Percentiles rank a stretch among this genome's conserved stretches.
Conservation (phyloP, 2,113 vertebrate genomes). For the Asarcornis scutulata region DNA sequence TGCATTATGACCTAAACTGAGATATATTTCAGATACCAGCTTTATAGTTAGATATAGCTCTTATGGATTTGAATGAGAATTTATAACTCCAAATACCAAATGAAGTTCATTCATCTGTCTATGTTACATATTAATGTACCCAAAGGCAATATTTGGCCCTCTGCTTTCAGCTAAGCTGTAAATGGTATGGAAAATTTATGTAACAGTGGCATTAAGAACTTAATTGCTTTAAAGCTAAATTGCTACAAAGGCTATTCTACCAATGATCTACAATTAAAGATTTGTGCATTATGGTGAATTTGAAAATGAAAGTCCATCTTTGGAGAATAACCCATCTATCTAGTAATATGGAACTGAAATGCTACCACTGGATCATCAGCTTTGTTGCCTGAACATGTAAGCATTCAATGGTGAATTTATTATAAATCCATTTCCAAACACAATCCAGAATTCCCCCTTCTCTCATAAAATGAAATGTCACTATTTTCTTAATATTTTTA, state of each 20-base stretch:
- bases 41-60: background rate
- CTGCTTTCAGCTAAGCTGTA: constrained; percentile 11
- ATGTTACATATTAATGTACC: background rate
- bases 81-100: background rate
- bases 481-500: background rate
- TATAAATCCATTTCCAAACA: background rate
- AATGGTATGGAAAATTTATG: background rate
- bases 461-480: background rate
- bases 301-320: background rate
- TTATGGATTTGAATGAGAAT: background rate
- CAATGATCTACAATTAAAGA: background rate
- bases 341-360: background rate
- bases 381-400: background rate
- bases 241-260: background rate
- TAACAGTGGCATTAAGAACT: background rate
- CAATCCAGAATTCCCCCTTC: background rate
- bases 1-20: background rate
- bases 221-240: constrained; percentile 20
- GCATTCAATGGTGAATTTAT: background rate
- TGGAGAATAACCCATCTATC: background rate
- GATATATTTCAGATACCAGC: background rate
- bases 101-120: background rate
- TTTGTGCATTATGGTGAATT: background rate
- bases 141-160: background rate
- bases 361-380: background rate